These are phyloP conservation scores for Zaprionus tsacasi DNA, from an alignment of 1,140 invertebrate species.

Conservation along the genomic window DNA sequence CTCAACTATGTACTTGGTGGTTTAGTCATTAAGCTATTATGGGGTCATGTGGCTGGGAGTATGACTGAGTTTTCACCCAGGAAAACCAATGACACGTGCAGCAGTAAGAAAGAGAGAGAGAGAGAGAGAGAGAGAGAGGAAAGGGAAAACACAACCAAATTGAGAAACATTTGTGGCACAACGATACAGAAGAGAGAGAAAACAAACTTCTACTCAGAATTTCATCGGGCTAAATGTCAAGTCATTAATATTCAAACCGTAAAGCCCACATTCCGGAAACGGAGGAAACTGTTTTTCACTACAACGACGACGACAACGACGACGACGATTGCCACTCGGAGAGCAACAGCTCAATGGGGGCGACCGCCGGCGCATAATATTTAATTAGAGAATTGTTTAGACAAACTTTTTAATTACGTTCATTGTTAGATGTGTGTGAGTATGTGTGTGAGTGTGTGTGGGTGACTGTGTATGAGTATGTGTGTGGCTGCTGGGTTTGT, in stretches of 20 bases:
- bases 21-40: conserved; percentile 79
- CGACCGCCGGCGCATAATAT: conserved; percentile 67
- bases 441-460: background rate
- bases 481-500: background rate
- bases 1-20: conserved; percentile 77
- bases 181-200: background rate
- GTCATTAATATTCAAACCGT: conserved; percentile 76
- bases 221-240: conserved; percentile 62
- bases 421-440: conserved; percentile 19
- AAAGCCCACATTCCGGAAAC: conserved; percentile 35
- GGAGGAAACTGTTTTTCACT: conserved; percentile 34
- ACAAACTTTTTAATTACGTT: conserved; percentile 78
- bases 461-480: conserved; percentile 3
- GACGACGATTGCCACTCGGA: conserved; percentile 32
- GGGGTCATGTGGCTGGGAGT: conserved; percentile 27
- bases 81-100: conserved; percentile 41
- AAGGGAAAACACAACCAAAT: conserved; percentile 53
- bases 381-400: conserved; percentile 82
- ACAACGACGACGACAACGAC: conserved; percentile 25
- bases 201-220: conserved; percentile 21
- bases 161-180: conserved; percentile 73
- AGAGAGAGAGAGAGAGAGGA: background rate
- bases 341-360: conserved; percentile 52
- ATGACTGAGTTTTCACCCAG: conserved; percentile 13
- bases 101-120: background rate